These are phyloP conservation scores for Folsomia candida DNA, from an alignment of 2,888 invertebrate genomes.

Conservation along the genomic window DNA sequence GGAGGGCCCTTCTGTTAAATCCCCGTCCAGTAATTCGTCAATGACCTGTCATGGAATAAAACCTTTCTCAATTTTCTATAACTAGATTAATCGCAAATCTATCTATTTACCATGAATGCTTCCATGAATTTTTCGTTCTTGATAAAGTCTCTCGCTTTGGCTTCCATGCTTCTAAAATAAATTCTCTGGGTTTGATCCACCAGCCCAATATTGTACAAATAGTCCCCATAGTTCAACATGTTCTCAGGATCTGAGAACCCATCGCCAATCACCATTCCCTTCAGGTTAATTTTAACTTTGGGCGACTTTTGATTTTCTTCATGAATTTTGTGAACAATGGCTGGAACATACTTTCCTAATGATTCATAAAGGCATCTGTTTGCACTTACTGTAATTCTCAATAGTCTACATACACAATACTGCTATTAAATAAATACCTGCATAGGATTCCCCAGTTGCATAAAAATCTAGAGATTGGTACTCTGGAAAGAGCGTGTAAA, in stretches of 20 bases:
- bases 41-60: conserved; percentile 58
- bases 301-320: conserved; percentile 55
- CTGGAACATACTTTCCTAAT: conserved; percentile 67
- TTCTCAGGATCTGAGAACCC: conserved; percentile 75
- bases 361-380: no score
- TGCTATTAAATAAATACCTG: conserved; percentile 57
- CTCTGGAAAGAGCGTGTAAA: conserved; percentile 79
- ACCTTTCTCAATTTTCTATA: neutral
- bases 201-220: conserved; percentile 74
- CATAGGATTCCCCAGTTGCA: conserved; percentile 86
- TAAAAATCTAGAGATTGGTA: conserved; percentile 73
- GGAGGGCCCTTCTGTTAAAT: conserved; percentile 60
- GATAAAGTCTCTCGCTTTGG: conserved; percentile 64
- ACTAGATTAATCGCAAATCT: neutral
- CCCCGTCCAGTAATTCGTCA: conserved; percentile 69
- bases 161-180: conserved; percentile 64
- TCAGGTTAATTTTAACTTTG: conserved; percentile 65
- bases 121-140: conserved; percentile 63
- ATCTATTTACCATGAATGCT: conserved; percentile 63
- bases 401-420: neutral
- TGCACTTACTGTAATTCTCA: neutral
- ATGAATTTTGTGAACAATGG: conserved; percentile 66
- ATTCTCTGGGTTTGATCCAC: conserved; percentile 65
- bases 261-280: conserved; percentile 72
- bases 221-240: conserved; percentile 74